Percentiles rank a stretch among this genome's conserved stretches.
phyloP scores from a whole-genome alignment of 23 tunicate species.

The Diplosoma virens region DNA sequence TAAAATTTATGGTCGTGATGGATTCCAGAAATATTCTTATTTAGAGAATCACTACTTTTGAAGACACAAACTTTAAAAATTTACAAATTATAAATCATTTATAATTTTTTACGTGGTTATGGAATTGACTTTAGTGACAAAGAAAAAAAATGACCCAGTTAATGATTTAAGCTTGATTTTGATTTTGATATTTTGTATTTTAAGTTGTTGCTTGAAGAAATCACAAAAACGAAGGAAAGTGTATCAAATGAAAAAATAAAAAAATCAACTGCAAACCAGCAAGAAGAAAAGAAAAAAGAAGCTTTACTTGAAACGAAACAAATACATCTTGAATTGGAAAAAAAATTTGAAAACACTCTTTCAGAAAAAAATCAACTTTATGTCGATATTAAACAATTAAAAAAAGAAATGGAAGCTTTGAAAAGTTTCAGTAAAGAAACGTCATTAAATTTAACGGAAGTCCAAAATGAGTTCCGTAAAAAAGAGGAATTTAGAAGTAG shows the following conservation, averaged over 20 bases:
- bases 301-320: neutral
- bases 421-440: neutral
- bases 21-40: no score
- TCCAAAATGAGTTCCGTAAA: slow-evolving; percentile 9
- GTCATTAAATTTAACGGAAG: neutral
- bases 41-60: no score
- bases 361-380: neutral
- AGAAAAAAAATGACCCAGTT: no score
- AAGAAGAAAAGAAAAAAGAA: neutral
- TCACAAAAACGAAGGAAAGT: neutral
- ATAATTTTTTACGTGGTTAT: no score
- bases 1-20: no score
- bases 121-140: no score
- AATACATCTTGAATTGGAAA: neutral
- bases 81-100: no score
- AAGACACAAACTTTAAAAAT: no score
- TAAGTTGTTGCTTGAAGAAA: no score
- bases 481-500: slow-evolving; percentile 13
- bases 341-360: neutral
- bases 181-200: no score
- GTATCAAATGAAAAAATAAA: neutral
- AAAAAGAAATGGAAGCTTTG: neutral
- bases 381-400: neutral
- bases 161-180: no score
- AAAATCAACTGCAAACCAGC: neutral